Evolutionary conservation across 2,113 vertebrate species (phyloP), one percentile per base, ranked within the genome.

Genomic region (Tiliqua scincoides): DNA sequence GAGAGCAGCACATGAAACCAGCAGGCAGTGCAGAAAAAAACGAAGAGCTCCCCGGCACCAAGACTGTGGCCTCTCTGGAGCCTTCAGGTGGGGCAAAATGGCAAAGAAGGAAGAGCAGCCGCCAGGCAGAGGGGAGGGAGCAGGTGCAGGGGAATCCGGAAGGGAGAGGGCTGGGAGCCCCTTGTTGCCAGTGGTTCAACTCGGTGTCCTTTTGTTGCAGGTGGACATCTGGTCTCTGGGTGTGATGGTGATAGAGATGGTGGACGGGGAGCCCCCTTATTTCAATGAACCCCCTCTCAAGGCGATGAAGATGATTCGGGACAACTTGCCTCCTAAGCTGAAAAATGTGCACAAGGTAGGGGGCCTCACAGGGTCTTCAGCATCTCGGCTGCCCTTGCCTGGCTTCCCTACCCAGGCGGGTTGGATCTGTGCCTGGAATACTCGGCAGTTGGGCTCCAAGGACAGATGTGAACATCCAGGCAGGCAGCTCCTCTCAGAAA

Each of bases 211-310:
- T 30, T 25, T 10, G 1, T 20, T 75, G 1, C 88, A 97, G 97
- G 98, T 99, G 89, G 99, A 99, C 67, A 98, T 99, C 94, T 99
- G 98, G 98, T 99, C 98, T 0, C 94, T 99, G 90, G 98, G 98
- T 0, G 97, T 99, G 87, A 99, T 99, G 98, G 98, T 99, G 40
- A 99, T 99, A 0, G 99, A 99, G 95, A 99, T 99, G 99, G 98
- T 99, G 9, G 99, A 99, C 0, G 99, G 99, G 43, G 99, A 99
- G 18, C 98, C 98, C 1, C 99, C 99, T 0, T 99, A 99, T 85
- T 99, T 99, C 91, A 99, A 99, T 0, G 99, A 99, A 92, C 98
- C 99, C 0, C 99, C 98, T 0, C 95, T 99, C 15, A 99, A 99
- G 93, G 98, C 98, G 72, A 99, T 99, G 98, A 99, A 99, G 91